phyloP scores from a whole-genome alignment of 2,797 vertebrate genomes.

The Acanthurus leucopareius region DNA sequence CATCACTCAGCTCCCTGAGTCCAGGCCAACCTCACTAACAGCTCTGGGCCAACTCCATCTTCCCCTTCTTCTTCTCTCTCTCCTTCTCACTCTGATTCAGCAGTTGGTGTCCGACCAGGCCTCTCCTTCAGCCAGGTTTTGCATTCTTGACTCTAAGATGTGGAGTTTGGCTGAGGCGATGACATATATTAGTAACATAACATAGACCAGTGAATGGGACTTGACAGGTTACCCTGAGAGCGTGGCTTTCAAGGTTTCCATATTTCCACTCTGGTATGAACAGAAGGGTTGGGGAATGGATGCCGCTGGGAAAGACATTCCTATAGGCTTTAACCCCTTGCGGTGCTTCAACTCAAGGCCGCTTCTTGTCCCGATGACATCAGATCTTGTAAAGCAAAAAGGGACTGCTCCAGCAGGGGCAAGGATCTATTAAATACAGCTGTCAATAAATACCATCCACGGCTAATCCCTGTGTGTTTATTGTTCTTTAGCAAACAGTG shows the following conservation, averaged over 20 bases:
- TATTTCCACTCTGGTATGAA: slow-evolving; percentile 83
- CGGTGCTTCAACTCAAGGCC: slow-evolving; percentile 43
- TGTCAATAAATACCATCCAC: slow-evolving; percentile 78
- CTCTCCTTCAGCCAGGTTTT: slow-evolving; percentile 75
- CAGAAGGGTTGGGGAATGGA: slow-evolving; percentile 69
- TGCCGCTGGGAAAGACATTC: slow-evolving; percentile 71
- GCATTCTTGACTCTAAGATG: slow-evolving; percentile 85
- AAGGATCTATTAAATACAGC: slow-evolving; percentile 80
- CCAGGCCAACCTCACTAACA: slow-evolving; percentile 75
- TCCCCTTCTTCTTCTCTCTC: slow-evolving; percentile 43
- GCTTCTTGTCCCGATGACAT: slow-evolving; percentile 69
- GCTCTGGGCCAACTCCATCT: slow-evolving; percentile 68
- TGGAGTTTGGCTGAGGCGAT: slow-evolving; percentile 84
- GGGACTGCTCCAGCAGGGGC: slow-evolving; percentile 49
- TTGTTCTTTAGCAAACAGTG: slow-evolving; percentile 80
- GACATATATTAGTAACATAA: slow-evolving; percentile 87
- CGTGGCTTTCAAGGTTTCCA: slow-evolving; percentile 85
- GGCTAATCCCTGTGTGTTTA: slow-evolving; percentile 75
- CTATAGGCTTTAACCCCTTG: slow-evolving; percentile 74
- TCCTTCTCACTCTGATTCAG: slow-evolving; percentile 78
- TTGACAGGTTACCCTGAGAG: slow-evolving; percentile 86
- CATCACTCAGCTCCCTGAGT: slow-evolving; percentile 72
- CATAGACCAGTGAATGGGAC: slow-evolving; percentile 83
- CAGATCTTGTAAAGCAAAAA: slow-evolving; percentile 79
- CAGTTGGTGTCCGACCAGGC: slow-evolving; percentile 81